Evolutionary conservation across 2,797 vertebrate genomes (phyloP).

Genomic region (Merluccius polli): DNA sequence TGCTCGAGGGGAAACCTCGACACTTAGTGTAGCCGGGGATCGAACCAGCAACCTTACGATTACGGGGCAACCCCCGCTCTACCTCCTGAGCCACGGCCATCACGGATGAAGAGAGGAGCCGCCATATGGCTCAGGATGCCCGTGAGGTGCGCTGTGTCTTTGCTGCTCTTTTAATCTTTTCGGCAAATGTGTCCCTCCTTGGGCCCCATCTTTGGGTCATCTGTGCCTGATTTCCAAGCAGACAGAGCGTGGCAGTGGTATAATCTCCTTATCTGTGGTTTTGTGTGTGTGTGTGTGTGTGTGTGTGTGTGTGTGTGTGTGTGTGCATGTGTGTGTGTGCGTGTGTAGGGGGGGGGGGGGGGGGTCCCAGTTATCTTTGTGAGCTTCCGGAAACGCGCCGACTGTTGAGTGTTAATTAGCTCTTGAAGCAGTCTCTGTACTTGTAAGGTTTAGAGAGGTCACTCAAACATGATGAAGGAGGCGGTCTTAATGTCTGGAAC

Average conservation of each 20-base stretch:
- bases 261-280: conserved; percentile 65
- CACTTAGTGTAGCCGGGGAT: no score
- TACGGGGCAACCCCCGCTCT: no score
- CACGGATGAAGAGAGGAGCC: conserved; percentile 62
- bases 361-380: neutral
- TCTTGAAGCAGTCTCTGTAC: neutral
- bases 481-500: neutral
- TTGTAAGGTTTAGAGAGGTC: conserved; percentile 5
- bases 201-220: conserved; percentile 26
- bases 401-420: neutral
- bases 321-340: neutral
- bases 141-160: conserved; percentile 60
- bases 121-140: conserved; percentile 67
- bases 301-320: neutral
- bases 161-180: conserved; percentile 75
- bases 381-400: neutral
- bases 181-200: conserved; percentile 54
- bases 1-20: no score
- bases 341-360: neutral
- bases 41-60: no score
- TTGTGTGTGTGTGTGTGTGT: conserved; percentile 9
- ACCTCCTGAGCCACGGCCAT: no score
- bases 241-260: conserved; percentile 56
- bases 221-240: conserved; percentile 34
- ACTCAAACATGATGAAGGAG: neutral